Evolutionary conservation across 2,888 invertebrate genomes (phyloP).

Genomic region (Nemapogon koenigi): DNA sequence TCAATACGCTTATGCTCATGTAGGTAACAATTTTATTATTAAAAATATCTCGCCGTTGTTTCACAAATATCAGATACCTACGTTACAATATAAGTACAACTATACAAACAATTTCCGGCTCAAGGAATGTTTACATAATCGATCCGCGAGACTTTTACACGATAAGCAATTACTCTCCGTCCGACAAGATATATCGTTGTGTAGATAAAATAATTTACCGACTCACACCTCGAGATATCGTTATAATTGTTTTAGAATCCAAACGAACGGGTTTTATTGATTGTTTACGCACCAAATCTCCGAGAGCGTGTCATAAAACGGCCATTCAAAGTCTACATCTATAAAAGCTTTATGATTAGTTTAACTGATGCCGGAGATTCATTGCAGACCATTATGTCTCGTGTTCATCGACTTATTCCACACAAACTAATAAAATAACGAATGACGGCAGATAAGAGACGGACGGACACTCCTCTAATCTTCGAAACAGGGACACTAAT

Average conservation of each 20-base stretch:
- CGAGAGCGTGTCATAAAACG: constrained; percentile 34
- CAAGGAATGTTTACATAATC: too few species aligned
- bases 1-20: too few species aligned
- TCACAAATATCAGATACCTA: too few species aligned
- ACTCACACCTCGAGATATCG: constrained; percentile 1
- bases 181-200: too few species aligned
- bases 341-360: constrained; percentile 64
- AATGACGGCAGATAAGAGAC: constrained; percentile 61
- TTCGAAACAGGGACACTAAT: constrained; percentile 65
- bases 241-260: constrained; percentile 6
- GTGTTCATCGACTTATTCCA: constrained; percentile 63
- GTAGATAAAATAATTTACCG: constrained; percentile 7
- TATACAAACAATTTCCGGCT: too few species aligned
- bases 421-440: constrained; percentile 65
- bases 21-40: too few species aligned
- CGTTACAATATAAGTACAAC: too few species aligned
- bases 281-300: constrained; percentile 32
- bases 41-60: too few species aligned
- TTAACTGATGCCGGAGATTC: constrained; percentile 57
- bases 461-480: constrained; percentile 63
- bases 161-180: too few species aligned
- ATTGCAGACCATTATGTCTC: constrained; percentile 62
- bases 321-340: constrained; percentile 44
- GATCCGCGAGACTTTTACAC: too few species aligned
- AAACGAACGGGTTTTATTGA: constrained; percentile 21